Base-by-base conservation (phyloP, 2,797 vertebrate species). In the Nannoperca australis region DNA sequence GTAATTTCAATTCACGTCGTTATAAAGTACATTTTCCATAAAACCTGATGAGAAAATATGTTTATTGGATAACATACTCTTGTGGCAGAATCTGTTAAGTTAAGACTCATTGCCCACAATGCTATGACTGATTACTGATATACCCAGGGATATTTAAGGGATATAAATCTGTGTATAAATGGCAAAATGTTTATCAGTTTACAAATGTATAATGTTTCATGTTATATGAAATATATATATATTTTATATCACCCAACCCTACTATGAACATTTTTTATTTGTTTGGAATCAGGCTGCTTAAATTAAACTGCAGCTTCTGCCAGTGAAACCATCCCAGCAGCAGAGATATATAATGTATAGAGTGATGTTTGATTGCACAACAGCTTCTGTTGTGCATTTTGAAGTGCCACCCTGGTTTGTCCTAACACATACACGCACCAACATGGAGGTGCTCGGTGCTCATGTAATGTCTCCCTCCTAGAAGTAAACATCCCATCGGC, bases 401-500 rank as follows among this genome's bases (percentile, higher is more conserved):
- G 13, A 34, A 9, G 2, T 59, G 11, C 15, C 53, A 10, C 3
- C 5, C n/a, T 56, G 36, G 8, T 27, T 53, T 17, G 30, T 40
- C 17, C 65, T 2, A 7, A 24, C 7, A 74, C 24, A 65, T 56
- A 24, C 36, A 50, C 5, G 3, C 22, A 36, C 55, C 13, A 76
- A 59, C 22, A 4, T 17, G 50, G 55, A 72, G 13, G 49, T 53
- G 15, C 40, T 69, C 44, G 0, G 50, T 5, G 24, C 38, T 53
- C 1, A 0, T 50, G 24, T n/a, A 3, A 66, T 76, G 76, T 63
- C 60, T 42, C 55, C 65, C 70, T 74, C 74, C n/a, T 17, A 44
- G 86, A 87, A 76, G 68, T 67, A 49, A 69, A 71, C 55, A 42
- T 81, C 56, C 53, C 70, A 65, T 75, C 0, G 11, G 24, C 74